Evolutionary conservation across 1,140 invertebrate species (phyloP), one percentile per base, ranked within the genome.

Genomic region (Drosophila sucinea): DNA sequence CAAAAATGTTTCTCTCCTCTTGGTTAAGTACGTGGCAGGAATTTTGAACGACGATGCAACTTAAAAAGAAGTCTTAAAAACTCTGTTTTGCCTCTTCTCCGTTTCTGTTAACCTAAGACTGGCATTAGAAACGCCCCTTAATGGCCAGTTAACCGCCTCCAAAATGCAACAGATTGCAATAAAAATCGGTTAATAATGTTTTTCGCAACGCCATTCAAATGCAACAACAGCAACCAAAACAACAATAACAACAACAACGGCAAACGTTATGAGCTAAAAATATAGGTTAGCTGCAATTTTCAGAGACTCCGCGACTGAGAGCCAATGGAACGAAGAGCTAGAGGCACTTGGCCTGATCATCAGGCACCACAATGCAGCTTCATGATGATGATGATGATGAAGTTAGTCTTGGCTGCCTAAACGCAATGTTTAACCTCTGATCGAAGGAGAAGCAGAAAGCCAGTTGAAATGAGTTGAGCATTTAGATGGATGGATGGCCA

Each of bases 181-280:
- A 89, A 87, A 80, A 87, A 89, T 87, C 74, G 84, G 84, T 80
- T 87, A 84, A 87, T 87, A 87, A 87, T 87, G 83, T 87, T 89
- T 87, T 87, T 87, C 83, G 77, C 84, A 87, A 87, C 84, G 84
- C 84, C 84, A 89, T 87, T 87, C 81, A 70, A 87, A 79, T 66
- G 76, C 68, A 63, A 57, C 70, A 67, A 11, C 68, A 62, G 51
- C 77, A 78, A 66, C 38, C 17, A n/a, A n/a, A 69, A 62, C 71
- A 67, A n/a, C 67, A 58, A 40, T 73, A 75, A 67, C 32, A 70
- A 66, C 69, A 56, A 66, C 82, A 54, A 44, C 41, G 17, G 11
- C 6, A 51, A 27, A 51, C 10, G 44, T 51, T 51, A 51, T 51
- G 23, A 51, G 10, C 23, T 3, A 51, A 86, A 86, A 86, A 86